Evolutionary conservation across 2,113 vertebrate species (phyloP).

Genomic region (Blennius ocellaris): DNA sequence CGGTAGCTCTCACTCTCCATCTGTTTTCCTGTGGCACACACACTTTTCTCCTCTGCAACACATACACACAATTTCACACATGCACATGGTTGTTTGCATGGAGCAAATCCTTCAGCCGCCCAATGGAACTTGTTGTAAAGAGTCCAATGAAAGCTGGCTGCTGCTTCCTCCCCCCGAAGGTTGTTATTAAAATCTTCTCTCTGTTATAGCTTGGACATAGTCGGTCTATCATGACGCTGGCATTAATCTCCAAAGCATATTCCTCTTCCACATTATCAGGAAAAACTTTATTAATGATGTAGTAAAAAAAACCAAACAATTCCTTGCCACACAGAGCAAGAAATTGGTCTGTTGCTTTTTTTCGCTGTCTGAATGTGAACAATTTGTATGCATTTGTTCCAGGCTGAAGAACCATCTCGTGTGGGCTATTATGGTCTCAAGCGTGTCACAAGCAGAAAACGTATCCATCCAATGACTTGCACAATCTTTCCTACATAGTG

Average conservation of each 20-base stretch:
- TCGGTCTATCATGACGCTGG: constrained; percentile 26
- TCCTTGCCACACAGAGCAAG: constrained; percentile 22
- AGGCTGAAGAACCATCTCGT: neutral
- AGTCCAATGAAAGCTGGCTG: constrained; percentile 22
- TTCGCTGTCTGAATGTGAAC: constrained; percentile 9
- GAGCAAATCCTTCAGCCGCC: constrained; percentile 14
- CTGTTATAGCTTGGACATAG: constrained; percentile 25
- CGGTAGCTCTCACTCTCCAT: constrained; percentile 39
- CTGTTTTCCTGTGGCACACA: constrained; percentile 13
- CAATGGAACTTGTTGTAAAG: constrained; percentile 12
- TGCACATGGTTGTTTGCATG: constrained; percentile 25
- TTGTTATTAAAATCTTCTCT: constrained; percentile 16
- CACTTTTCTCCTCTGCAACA: neutral
- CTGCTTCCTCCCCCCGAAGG: neutral
- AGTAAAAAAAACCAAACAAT: constrained; percentile 31
- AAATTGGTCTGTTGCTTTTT: constrained; percentile 6
- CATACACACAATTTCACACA: neutral
- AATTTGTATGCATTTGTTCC: constrained; percentile 9
- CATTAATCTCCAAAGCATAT: constrained; percentile 34
- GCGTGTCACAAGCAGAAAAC: constrained; percentile 3
- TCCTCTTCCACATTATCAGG: constrained; percentile 29
- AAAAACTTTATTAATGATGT: constrained; percentile 36
- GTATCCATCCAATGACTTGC: constrained; percentile 35
- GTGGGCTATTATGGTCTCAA: constrained; percentile 24
- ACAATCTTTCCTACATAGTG: constrained; percentile 17